A percentile compares a stretch with the other conserved stretches of the same genome.
Conservation (phyloP, 2,888 invertebrate species). For the Acrobasis consociella region DNA sequence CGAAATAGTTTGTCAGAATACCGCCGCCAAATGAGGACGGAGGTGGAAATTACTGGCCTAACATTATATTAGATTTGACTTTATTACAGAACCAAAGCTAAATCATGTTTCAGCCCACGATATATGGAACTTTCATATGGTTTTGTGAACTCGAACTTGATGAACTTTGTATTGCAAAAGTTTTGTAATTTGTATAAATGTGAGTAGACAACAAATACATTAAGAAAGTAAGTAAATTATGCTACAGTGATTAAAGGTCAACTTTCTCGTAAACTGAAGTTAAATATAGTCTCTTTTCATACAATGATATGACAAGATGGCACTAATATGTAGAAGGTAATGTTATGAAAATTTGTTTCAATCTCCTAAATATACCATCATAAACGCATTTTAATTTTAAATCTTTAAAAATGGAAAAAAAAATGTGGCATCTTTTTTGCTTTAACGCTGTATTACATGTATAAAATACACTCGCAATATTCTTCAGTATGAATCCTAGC, state of each 20-base stretch:
- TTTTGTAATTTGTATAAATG: neutral
- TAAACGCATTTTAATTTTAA: slow-evolving; percentile 6
- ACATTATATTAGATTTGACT: neutral
- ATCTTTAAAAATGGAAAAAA: neutral
- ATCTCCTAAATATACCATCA: too few species aligned
- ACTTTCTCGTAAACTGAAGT: too few species aligned
- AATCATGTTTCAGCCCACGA: neutral
- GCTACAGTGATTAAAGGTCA: too few species aligned
- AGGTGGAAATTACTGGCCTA: neutral
- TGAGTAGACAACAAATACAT: neutral
- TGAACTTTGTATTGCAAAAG: neutral
- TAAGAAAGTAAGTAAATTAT: too few species aligned
- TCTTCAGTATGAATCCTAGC: slow-evolving; percentile 47
- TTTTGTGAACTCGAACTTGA: neutral
- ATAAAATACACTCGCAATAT: slow-evolving; percentile 13
- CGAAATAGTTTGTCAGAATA: neutral
- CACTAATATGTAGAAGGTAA: too few species aligned
- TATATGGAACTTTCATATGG: neutral
- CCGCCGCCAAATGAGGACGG: neutral
- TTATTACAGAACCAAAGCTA: neutral
- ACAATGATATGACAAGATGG: too few species aligned
- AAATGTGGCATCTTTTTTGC: neutral
- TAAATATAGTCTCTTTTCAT: too few species aligned
- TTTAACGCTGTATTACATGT: neutral
- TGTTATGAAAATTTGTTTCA: too few species aligned